Evolutionary conservation across 2,797 vertebrate species (phyloP).

Genomic region (Eulemur coronatus): DNA sequence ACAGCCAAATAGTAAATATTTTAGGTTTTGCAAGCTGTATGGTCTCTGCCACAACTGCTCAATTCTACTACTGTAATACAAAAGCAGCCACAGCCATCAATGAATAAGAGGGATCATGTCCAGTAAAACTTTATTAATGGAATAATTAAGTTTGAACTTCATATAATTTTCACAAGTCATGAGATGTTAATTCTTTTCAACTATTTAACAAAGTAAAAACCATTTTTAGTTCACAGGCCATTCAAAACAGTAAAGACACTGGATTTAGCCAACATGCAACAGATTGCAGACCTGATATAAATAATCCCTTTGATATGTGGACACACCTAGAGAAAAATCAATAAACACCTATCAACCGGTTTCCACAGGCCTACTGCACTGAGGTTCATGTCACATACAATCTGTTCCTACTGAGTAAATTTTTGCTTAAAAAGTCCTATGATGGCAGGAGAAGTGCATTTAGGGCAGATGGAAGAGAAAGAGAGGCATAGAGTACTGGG

Average conservation of each 20-base stretch:
- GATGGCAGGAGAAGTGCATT: background rate
- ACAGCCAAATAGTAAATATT: background rate
- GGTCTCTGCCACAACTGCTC: background rate
- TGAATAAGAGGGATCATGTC: background rate
- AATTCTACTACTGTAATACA: background rate
- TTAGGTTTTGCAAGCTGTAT: background rate
- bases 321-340: background rate
- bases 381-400: background rate
- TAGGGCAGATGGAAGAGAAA: background rate
- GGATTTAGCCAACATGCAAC: background rate
- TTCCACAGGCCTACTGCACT: background rate
- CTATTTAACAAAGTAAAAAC: background rate
- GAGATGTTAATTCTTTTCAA: background rate
- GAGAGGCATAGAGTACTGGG: background rate
- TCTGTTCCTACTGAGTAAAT: background rate
- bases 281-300: background rate
- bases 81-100: background rate
- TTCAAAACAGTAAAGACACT: background rate
- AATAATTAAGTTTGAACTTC: constrained; percentile 3
- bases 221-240: background rate
- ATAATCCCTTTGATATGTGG: background rate
- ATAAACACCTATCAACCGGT: background rate
- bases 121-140: background rate
- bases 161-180: background rate
- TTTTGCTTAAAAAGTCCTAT: background rate